Evolutionary conservation across 2,797 vertebrate genomes (phyloP).

Genomic region (Cossypha caffra): DNA sequence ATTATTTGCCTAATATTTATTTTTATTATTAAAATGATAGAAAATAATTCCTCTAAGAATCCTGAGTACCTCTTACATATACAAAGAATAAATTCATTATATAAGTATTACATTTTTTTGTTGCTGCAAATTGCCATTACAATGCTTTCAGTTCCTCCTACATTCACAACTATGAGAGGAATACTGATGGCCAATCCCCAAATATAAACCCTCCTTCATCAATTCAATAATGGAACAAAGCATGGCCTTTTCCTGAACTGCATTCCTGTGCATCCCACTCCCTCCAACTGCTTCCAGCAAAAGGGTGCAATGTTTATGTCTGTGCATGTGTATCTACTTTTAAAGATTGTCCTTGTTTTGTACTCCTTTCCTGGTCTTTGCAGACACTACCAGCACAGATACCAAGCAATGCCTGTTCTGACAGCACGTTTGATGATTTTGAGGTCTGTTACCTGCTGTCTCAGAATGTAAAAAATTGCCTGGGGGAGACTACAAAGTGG

Average conservation of each 20-base stretch:
- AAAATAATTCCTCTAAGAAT: background rate
- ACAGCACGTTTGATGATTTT: background rate
- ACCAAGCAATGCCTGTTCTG: background rate
- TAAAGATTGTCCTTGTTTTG: background rate
- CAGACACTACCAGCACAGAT: background rate
- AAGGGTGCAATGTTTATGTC: background rate
- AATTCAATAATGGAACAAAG: background rate
- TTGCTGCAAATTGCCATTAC: background rate
- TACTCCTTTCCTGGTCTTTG: background rate
- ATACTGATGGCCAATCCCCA: background rate
- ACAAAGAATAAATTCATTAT: background rate
- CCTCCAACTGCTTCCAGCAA: background rate
- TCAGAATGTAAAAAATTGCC: background rate
- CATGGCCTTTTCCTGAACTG: background rate
- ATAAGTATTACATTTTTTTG: background rate
- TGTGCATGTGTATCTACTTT: fast-evolving
- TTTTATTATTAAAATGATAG: background rate
- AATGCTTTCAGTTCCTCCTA: background rate
- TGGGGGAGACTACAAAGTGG: background rate
- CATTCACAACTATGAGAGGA: background rate
- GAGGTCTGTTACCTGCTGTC: background rate
- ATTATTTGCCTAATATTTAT: background rate
- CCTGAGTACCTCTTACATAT: background rate
- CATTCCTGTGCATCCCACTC: background rate
- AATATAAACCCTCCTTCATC: background rate